phyloP scores from a whole-genome alignment of 37 sponge, comb jelly and placozoan species.

The Ephydatia muelleri region DNA sequence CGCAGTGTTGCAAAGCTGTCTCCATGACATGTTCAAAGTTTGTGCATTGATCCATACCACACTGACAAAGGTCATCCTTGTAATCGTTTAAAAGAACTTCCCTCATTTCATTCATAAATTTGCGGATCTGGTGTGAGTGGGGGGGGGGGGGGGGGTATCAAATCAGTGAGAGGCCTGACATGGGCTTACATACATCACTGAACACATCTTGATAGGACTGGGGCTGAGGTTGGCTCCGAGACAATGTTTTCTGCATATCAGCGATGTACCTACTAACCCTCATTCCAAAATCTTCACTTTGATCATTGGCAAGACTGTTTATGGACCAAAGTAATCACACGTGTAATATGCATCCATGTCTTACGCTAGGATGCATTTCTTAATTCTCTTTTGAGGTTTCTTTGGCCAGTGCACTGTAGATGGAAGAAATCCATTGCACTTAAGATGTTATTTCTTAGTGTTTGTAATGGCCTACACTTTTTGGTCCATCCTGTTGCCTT shows the following conservation, averaged over 20 bases:
- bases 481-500: not conserved
- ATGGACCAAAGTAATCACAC: not conserved
- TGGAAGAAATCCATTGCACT: not conserved
- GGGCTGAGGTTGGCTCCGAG: not conserved
- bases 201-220: slow-evolving; percentile 58
- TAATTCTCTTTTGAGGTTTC: slow-evolving; percentile 45
- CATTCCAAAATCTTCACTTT: slow-evolving; percentile 36
- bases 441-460: not conserved
- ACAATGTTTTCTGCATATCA: not conserved
- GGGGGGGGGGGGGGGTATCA: not conserved
- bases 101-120: slow-evolving; percentile 62
- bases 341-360: not conserved
- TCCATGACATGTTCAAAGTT: slow-evolving; percentile 73
- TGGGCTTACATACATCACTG: slow-evolving; percentile 20
- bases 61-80: slow-evolving; percentile 17
- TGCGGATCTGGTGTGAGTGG: slow-evolving; percentile 37
- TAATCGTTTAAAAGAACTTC: slow-evolving; percentile 53
- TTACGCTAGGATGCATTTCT: slow-evolving; percentile 48
- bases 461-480: not conserved
- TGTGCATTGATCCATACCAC: slow-evolving; percentile 60
- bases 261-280: slow-evolving; percentile 27
- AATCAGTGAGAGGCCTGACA: not conserved
- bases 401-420: not conserved
- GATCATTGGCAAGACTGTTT: slow-evolving; percentile 34
- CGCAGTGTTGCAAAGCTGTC: slow-evolving; percentile 54